phyloP scores from a whole-genome alignment of 2,888 invertebrate genomes.

The Ceriagrion tenellum region DNA sequence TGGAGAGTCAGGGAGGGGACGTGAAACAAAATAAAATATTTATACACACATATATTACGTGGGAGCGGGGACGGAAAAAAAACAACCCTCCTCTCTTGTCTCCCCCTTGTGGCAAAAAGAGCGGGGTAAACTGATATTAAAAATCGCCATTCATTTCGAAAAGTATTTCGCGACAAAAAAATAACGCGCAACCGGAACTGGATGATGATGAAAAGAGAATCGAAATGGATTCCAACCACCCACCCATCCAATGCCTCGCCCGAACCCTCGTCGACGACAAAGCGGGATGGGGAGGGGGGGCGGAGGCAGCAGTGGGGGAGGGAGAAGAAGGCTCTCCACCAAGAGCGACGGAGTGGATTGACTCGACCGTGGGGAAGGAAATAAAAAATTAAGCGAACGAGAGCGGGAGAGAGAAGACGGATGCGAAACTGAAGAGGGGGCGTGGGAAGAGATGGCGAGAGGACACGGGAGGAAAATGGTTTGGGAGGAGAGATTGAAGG shows the following conservation, averaged over 20 bases:
- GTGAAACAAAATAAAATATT: not conserved
- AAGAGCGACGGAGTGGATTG: constrained; percentile 11
- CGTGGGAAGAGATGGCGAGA: not conserved
- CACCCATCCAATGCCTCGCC: not conserved
- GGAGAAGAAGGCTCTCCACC: not conserved
- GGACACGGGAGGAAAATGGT: not conserved
- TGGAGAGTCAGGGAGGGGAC: not conserved
- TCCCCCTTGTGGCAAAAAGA: not conserved
- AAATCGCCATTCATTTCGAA: constrained; percentile 35
- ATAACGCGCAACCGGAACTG: constrained; percentile 38
- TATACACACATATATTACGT: not conserved
- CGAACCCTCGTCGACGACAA: not conserved
- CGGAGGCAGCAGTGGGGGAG: not conserved
- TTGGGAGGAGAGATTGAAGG: not conserved
- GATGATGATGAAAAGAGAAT: constrained; percentile 39
- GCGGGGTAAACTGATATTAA: constrained; percentile 37
- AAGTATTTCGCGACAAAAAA: constrained; percentile 1
- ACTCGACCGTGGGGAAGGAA: constrained; percentile 7
- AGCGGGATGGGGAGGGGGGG: not conserved
- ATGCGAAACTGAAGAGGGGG: not conserved
- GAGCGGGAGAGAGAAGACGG: not conserved
- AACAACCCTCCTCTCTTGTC: not conserved
- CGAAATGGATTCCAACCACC: constrained; percentile 4
- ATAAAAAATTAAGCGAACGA: not conserved
- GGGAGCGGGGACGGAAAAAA: not conserved